Base-by-base conservation (phyloP, 2,888 invertebrate species). In the Agrotis segetum region DNA sequence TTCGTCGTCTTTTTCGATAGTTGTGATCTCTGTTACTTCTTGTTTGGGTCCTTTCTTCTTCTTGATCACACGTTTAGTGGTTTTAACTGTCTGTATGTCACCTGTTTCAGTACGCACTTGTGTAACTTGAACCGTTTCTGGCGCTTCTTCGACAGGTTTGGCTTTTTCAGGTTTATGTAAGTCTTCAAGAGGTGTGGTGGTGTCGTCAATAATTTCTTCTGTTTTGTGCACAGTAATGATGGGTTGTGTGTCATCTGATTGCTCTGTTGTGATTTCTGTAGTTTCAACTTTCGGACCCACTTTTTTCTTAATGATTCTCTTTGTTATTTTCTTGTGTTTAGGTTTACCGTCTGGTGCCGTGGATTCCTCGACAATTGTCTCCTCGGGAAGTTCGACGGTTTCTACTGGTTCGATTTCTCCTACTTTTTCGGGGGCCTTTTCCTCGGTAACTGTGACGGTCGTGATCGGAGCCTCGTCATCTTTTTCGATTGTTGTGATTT, bases 401-500 rank as follows among this genome's bases (percentile, higher is more conserved):
- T 86, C 83, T 1, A 77, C 34, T 0, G 77, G 78, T 11, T 91
- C n/a, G 0, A 49, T 34, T 0, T 74, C 50, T 17, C 72, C 24
- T 0, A 46, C 67, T 14, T 50, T 17, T 71, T 55, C 92, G 83
- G 81, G 91, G 79, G 44, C 90, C 88, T 80, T 85, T 79, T 87
- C 95, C 88, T 82, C 94, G 81, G 95, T 77, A 60, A 91, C 67
- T 88, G 72, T 53, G 83, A 77, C 47, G 87, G 88, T 71, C 88
- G 89, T 72, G 88, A 46, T 46, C 1, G 46, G 46, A 46, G 46
- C 14, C 16, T 46, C 46, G 46, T 90, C 40, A 40, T 40, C 40
- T 40, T 40, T 40, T 11, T 40, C 11, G 11, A 40, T 40, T 1
- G 40, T 40, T 40, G 40, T 40, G 40, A 40, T 40, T 9, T 40